A percentile compares a stretch with the other conserved stretches of the same genome.
Evolutionary conservation across 1,140 invertebrate species (phyloP).

Genomic region (Aphelenchoides fujianensis): DNA sequence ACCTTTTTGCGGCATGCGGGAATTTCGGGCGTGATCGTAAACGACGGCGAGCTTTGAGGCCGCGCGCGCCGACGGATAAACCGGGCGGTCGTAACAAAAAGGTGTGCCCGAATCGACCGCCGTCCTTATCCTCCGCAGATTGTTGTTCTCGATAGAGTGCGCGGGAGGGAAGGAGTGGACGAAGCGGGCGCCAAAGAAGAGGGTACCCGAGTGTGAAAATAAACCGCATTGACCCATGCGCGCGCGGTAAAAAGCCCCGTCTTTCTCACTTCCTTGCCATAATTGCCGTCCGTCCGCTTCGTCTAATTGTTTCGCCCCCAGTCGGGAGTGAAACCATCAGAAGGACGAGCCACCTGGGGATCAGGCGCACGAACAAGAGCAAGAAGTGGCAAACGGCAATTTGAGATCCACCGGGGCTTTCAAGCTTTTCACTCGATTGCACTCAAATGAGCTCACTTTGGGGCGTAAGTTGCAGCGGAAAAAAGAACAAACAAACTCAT

Average conservation of each 20-base stretch:
- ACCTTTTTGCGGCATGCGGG: background rate
- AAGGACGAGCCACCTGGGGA: background rate
- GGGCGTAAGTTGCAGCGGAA: too few relatives aligned
- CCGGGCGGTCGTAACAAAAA: background rate
- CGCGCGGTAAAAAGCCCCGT: background rate
- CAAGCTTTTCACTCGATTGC: conserved; percentile 5
- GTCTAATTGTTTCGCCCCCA: background rate
- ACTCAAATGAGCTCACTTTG: background rate
- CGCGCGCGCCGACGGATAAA: background rate
- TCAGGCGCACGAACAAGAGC: too few relatives aligned
- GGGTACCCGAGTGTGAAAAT: background rate
- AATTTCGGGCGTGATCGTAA: background rate
- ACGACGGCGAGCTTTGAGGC: background rate
- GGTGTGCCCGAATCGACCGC: background rate
- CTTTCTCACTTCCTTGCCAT: too few relatives aligned
- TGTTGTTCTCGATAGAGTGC: conserved; percentile 3
- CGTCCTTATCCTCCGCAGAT: background rate
- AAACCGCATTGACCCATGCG: background rate
- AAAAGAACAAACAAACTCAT: too few relatives aligned
- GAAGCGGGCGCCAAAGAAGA: too few relatives aligned
- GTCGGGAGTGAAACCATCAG: too few relatives aligned
- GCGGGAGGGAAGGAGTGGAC: too few relatives aligned
- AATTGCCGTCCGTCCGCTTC: background rate
- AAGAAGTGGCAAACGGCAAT: background rate
- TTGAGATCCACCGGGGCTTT: background rate